Evolutionary conservation across 2,888 invertebrate species (phyloP).

Genomic region (Sinotaia quadrata): DNA sequence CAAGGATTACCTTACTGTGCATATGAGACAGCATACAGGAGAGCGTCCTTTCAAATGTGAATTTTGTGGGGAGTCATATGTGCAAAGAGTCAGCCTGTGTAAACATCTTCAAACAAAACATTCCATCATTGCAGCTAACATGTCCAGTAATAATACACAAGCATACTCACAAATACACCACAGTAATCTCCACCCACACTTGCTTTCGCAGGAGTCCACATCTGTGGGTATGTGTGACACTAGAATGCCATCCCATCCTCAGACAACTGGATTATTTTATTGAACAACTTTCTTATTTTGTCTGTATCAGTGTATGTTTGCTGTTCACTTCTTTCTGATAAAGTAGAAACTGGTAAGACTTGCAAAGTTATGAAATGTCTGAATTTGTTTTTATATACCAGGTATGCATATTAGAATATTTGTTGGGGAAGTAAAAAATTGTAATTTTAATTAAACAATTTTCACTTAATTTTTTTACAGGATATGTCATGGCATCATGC

Average conservation of each 20-base stretch:
- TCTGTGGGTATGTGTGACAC: background rate
- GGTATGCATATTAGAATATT: too few relatives aligned
- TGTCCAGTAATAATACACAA: background rate
- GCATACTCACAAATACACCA: background rate
- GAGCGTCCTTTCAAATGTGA: slow-evolving; percentile 29
- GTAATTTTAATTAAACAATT: too few relatives aligned
- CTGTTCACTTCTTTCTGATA: too few relatives aligned
- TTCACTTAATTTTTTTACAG: too few relatives aligned
- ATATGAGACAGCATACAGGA: slow-evolving; percentile 29
- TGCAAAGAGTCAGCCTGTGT: slow-evolving; percentile 22
- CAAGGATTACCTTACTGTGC: slow-evolving; percentile 25
- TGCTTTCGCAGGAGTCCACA: background rate
- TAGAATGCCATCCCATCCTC: background rate
- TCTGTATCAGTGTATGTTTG: too few relatives aligned
- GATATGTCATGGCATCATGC: too few relatives aligned
- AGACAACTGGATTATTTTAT: background rate
- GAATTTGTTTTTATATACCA: too few relatives aligned
- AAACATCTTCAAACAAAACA: slow-evolving; percentile 21
- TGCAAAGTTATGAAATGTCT: too few relatives aligned
- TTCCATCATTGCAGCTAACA: background rate
- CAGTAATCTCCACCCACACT: background rate
- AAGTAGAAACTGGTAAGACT: too few relatives aligned
- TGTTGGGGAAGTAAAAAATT: too few relatives aligned
- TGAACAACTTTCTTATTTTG: too few relatives aligned
- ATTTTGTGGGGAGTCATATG: slow-evolving; percentile 23